These are phyloP conservation scores for Sakesphorus luctuosus DNA, from an alignment of 2,113 vertebrate species.

Conservation along the genomic window DNA sequence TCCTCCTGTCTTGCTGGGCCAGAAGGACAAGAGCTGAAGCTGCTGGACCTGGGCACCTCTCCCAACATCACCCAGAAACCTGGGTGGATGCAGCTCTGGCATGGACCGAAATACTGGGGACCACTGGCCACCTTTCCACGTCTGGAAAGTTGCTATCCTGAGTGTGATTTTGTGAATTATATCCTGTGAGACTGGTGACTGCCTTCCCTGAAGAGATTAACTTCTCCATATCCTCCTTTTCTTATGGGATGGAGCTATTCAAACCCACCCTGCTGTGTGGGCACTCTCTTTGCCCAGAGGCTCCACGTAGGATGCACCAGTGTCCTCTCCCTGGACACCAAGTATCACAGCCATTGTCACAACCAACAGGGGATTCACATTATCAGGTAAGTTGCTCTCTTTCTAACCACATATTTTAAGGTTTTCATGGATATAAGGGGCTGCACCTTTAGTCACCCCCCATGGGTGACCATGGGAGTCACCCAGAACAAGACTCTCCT, in stretches of 20 bases:
- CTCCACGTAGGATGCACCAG: neutral
- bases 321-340: neutral
- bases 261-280: neutral
- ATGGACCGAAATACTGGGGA: fast-evolving
- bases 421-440: neutral
- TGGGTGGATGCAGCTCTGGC: fast-evolving
- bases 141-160: neutral
- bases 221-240: neutral
- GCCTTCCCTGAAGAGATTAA: neutral
- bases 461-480: neutral
- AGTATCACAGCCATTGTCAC: neutral
- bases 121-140: fast-evolving
- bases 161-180: neutral
- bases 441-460: neutral
- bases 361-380: neutral
- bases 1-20: neutral
- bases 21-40: neutral
- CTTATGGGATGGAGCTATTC: neutral
- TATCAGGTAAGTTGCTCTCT: neutral
- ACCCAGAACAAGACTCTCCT: neutral
- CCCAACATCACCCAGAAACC: neutral
- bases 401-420: neutral
- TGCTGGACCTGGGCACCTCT: neutral
- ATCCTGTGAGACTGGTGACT: neutral
- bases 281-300: neutral